phyloP scores from a whole-genome alignment of 2,888 invertebrate genomes.

The Gnatocerus cornutus region DNA sequence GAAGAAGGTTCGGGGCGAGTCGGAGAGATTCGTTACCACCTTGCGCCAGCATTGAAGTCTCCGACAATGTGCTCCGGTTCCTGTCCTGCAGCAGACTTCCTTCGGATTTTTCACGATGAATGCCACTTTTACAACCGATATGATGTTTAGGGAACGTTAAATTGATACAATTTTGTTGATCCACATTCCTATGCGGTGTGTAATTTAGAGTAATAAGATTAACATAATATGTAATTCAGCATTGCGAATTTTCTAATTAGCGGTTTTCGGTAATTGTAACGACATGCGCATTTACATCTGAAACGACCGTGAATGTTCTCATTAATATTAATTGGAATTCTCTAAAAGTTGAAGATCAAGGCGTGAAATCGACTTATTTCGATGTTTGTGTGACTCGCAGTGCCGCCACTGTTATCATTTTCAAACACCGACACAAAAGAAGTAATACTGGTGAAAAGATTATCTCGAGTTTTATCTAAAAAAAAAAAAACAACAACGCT shows the following conservation, averaged over 20 bases:
- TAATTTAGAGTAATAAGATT: conserved; percentile 38
- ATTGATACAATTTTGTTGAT: too few relatives aligned
- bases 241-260: conserved; percentile 3
- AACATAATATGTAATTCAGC: conserved; percentile 26
- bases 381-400: conserved; percentile 11
- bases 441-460: not conserved
- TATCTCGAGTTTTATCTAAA: conserved; percentile 11
- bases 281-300: conserved; percentile 17
- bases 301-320: conserved; percentile 20
- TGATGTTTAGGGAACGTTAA: too few relatives aligned
- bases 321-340: conserved; percentile 36
- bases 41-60: conserved; percentile 64
- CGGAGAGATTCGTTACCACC: conserved; percentile 61
- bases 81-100: not conserved
- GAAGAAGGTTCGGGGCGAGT: conserved; percentile 57
- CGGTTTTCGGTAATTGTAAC: conserved; percentile 3
- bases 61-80: conserved; percentile 44
- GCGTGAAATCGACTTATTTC: conserved; percentile 30
- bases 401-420: conserved; percentile 12
- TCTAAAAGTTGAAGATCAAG: conserved; percentile 15
- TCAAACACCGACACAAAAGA: conserved; percentile 7
- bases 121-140: too few relatives aligned
- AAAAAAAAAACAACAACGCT: conserved; percentile 19
- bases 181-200: not conserved
- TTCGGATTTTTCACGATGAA: too few relatives aligned